These are phyloP conservation scores for Solenopsis fugax DNA, from an alignment of 1,140 invertebrate species.

Conservation along the genomic window DNA sequence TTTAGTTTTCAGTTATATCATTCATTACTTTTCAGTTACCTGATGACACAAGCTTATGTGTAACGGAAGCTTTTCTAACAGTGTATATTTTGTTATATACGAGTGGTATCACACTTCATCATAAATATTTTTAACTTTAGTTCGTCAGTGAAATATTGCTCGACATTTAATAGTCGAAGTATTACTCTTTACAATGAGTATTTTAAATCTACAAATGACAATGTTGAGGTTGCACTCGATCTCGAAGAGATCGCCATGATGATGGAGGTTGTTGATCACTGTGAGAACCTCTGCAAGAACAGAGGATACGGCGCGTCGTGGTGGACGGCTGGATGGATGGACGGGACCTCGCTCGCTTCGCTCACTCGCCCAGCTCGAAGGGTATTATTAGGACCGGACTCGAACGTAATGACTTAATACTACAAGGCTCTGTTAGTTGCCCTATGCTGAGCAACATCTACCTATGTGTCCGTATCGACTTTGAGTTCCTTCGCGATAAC, in stretches of 20 bases:
- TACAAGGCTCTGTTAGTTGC: constrained; percentile 78
- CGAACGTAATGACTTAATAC: constrained; percentile 82
- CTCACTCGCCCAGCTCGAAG: constrained; percentile 75
- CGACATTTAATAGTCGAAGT: not conserved
- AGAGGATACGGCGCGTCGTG: constrained; percentile 73
- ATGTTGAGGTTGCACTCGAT: not conserved
- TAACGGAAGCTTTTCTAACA: no score
- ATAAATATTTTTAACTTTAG: not conserved
- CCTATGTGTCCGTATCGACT: constrained; percentile 62
- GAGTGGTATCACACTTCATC: not conserved
- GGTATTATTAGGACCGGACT: constrained; percentile 81
- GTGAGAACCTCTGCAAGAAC: constrained; percentile 75
- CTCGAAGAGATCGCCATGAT: not conserved
- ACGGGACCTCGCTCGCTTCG: constrained; percentile 71
- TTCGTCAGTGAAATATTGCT: not conserved
- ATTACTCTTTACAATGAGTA: not conserved
- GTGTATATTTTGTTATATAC: not conserved
- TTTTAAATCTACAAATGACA: constrained; percentile 39
- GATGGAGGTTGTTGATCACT: constrained; percentile 47
- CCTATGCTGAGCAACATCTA: constrained; percentile 73
- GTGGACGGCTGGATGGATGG: constrained; percentile 75
- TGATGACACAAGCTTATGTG: no score
- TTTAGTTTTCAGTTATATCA: no score
- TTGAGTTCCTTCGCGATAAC: constrained; percentile 69
- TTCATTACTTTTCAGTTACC: no score